Conservation (phyloP, 2,888 invertebrate genomes). For the Epinotia demarniana region DNA sequence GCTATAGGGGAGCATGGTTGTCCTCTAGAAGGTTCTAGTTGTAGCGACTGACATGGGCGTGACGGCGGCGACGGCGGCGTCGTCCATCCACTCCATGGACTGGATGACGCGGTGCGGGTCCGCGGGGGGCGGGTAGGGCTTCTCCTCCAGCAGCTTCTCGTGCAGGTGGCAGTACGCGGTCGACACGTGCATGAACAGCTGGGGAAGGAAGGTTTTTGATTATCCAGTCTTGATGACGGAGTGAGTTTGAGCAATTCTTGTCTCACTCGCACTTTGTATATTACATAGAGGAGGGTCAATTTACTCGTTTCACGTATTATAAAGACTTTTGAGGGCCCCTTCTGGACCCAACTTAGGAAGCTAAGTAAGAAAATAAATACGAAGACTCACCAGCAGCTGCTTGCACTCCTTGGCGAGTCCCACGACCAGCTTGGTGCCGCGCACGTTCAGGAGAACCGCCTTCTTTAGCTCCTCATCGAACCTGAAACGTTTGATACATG, state of each 20-base stretch:
- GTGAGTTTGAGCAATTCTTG: too few species aligned
- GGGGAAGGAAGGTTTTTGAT: background rate
- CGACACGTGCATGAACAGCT: constrained; percentile 11
- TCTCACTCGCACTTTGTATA: too few species aligned
- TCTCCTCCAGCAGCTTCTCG: constrained; percentile 90
- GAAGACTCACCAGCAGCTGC: background rate
- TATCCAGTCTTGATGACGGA: too few species aligned
- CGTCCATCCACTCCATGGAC: constrained; percentile 91
- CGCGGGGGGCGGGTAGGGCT: constrained; percentile 93
- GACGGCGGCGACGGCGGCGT: constrained; percentile 82
- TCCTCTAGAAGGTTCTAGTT: background rate
- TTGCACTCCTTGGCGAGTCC: constrained; percentile 89
- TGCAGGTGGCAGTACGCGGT: constrained; percentile 57
- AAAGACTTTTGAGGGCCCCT: background rate
- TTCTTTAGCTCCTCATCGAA: constrained; percentile 95
- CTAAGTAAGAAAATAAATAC: too few species aligned
- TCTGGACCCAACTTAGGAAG: background rate
- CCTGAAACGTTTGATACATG: constrained; percentile 52
- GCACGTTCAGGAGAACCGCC: constrained; percentile 95
- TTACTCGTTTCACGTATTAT: too few species aligned
- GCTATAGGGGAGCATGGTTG: too few species aligned
- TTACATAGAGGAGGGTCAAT: too few species aligned
- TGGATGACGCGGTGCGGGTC: constrained; percentile 90
- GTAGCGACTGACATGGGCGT: constrained; percentile 77
- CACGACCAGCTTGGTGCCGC: constrained; percentile 95